phyloP scores from a whole-genome alignment of 2,113 vertebrate species.

The Archilochus colubris region DNA sequence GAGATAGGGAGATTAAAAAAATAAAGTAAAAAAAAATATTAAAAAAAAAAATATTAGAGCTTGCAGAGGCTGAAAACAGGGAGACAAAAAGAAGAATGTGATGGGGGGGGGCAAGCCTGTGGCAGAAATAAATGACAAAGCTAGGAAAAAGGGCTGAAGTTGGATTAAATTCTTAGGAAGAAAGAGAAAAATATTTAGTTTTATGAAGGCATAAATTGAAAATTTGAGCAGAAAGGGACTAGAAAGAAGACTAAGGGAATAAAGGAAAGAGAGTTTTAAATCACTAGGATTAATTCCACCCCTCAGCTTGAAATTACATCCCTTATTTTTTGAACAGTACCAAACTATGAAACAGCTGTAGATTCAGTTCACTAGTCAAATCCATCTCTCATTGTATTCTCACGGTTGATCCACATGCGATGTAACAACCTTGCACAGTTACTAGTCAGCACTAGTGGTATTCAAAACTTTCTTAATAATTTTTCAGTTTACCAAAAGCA shows the following conservation, averaged over 20 bases:
- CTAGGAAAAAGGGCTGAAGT: not conserved
- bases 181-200: not conserved
- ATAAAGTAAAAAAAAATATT: no score
- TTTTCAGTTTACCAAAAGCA: not conserved
- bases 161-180: not conserved
- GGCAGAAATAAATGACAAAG: not conserved
- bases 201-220: not conserved
- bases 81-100: not conserved
- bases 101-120: rapidly evolving
- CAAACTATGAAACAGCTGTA: not conserved
- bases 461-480: not conserved
- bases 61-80: not conserved
- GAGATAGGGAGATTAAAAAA: not conserved
- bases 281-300: not conserved
- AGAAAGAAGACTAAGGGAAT: not conserved
- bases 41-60: not conserved
- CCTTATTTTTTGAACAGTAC: not conserved
- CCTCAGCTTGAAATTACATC: not conserved
- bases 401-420: rapidly evolving
- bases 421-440: not conserved
- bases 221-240: not conserved
- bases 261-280: not conserved
- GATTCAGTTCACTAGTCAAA: not conserved
- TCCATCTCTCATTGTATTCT: not conserved
- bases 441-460: not conserved